A percentile compares a stretch with the other conserved stretches of the same genome.
Conservation (phyloP, 2,888 invertebrate genomes). For the Idaea dimidiata region DNA sequence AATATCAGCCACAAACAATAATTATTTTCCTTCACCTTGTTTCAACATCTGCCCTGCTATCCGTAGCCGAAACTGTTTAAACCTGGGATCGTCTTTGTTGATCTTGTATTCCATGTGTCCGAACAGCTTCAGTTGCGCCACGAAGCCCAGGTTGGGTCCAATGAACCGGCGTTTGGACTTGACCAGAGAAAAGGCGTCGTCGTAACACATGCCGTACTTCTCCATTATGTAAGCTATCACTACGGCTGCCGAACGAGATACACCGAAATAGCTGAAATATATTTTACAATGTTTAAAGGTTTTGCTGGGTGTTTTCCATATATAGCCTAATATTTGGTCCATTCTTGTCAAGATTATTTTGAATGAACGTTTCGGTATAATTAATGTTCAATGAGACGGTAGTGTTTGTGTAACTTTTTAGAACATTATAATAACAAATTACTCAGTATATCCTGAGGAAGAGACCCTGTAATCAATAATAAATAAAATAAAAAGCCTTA, state of each 20-base stretch:
- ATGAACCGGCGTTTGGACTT: conserved; percentile 86
- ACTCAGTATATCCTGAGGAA: too few relatives aligned
- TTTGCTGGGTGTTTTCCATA: too few relatives aligned
- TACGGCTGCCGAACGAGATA: conserved; percentile 93
- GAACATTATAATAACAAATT: too few relatives aligned
- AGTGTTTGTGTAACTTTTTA: too few relatives aligned
- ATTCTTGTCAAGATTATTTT: too few relatives aligned
- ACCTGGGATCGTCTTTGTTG: conserved; percentile 85
- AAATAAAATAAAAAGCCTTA: too few relatives aligned
- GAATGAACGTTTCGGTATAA: too few relatives aligned
- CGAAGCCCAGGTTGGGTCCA: conserved; percentile 90
- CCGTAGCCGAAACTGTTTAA: conserved; percentile 88
- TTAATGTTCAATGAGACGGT: too few relatives aligned
- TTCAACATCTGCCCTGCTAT: conserved; percentile 90
- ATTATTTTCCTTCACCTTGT: conserved; percentile 74
- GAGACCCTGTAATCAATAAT: too few relatives aligned
- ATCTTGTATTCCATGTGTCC: conserved; percentile 88
- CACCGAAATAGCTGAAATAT: conserved; percentile 88
- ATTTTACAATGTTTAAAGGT: not conserved
- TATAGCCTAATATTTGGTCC: too few relatives aligned
- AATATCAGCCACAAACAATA: too few relatives aligned
- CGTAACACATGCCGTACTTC: conserved; percentile 86
- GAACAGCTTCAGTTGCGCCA: conserved; percentile 88
- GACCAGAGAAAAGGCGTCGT: conserved; percentile 85
- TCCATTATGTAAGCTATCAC: conserved; percentile 95